Evolutionary conservation across 2,888 invertebrate genomes (phyloP), one percentile per base, ranked within the genome.

Genomic region (Dioctria linearis): DNA sequence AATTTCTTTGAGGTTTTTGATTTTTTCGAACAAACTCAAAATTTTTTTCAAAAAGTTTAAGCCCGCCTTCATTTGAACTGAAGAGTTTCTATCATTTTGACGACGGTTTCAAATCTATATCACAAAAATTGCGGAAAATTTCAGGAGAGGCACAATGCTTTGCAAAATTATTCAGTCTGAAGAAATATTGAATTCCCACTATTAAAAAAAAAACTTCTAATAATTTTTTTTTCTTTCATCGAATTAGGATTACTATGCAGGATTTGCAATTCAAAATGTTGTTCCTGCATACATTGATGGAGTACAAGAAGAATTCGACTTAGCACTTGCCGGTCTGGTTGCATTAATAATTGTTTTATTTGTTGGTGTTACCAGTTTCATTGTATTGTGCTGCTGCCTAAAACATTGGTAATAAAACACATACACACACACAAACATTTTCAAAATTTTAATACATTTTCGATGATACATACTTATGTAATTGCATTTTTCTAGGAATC

Each of bases 311-410:
- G 92, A 94, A 73, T 96, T 96, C 85, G 96, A 97, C 88, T 94
- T 96, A 39, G 96, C 96, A 0, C 89, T 96, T 54, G 96, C 95
- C 25, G 96, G 96, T 0, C 88, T 96, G 40, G 95, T 96, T 84
- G 96, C 96, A 0, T 89, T 97, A 0, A 90, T 96, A 9, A 95
- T 97, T 76, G 95, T 96, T 4, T 90, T 96, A 0, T 93, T 96
- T 85, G 95, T 96, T 39, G 96, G 96, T 4, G 94, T 95, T 67
- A 93, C 96, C 79, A 95, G 96, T 0, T 95, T 96, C 84, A 92
- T 95, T 80, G 94, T 96, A 6, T 94, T 96, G 4, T 96, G 96
- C 87, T 96, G 96, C 84, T 97, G 96, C 85, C 90, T 96, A 13
- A 94, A 95, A 85, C 95, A 96, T 86, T 96, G 96, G 95, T 93